Percentiles rank a stretch among this genome's conserved stretches.
Conservation (phyloP, 2,797 vertebrate species). For the Centroberyx gerrardi region DNA sequence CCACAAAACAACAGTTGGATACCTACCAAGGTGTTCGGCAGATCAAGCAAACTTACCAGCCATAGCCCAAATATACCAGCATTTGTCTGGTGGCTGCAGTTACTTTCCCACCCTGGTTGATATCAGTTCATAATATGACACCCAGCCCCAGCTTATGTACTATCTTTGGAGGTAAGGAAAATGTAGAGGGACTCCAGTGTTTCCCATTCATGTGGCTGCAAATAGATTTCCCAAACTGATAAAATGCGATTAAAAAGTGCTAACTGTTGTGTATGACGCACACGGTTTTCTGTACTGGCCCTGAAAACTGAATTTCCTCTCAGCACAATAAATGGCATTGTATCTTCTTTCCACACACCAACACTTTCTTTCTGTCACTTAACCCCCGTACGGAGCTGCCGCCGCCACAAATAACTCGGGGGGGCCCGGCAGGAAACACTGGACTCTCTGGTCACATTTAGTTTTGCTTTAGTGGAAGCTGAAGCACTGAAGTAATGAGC, state of each 20-base stretch:
- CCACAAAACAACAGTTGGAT: not conserved
- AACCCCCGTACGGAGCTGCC: conserved; percentile 5
- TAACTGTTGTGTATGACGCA: not conserved
- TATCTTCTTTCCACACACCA: conserved; percentile 7
- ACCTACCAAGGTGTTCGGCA: not conserved
- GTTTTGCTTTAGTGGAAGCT: conserved; percentile 21
- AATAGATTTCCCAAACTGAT: not conserved
- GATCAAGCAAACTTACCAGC: not conserved
- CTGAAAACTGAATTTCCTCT: conserved; percentile 27
- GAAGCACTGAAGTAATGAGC: conserved; percentile 20
- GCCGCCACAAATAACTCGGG: not conserved
- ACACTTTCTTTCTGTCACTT: not conserved
- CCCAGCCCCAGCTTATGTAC: not conserved
- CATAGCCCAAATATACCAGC: not conserved
- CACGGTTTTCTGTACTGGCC: not conserved
- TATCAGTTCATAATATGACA: conserved; percentile 5
- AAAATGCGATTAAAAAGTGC: too few relatives aligned
- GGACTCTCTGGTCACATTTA: conserved; percentile 8
- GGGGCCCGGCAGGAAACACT: conserved; percentile 13
- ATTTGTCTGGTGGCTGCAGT: not conserved
- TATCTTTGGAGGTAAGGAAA: not conserved
- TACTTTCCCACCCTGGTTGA: not conserved
- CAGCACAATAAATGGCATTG: not conserved
- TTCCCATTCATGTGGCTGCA: not conserved
- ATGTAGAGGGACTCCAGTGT: not conserved